Conservation (phyloP, 2,888 invertebrate species). For the Cheilosia variabilis region DNA sequence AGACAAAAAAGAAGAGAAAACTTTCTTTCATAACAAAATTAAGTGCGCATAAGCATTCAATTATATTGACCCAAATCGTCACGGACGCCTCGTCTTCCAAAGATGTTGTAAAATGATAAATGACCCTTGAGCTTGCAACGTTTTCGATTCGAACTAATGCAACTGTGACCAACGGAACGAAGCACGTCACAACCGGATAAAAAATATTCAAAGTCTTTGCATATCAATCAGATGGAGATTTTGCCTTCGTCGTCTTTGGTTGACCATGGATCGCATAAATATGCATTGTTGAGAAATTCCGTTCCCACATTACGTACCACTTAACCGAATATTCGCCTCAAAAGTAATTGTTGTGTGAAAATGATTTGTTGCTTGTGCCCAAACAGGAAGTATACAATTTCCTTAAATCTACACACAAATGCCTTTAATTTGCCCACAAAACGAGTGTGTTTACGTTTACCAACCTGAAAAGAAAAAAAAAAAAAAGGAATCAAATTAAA, state of each 20-base stretch:
- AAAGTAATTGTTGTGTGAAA: constrained; percentile 7
- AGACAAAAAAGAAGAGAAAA: not conserved
- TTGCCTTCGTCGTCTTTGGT: constrained; percentile 22
- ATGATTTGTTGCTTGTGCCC: not conserved
- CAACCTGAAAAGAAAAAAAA: constrained; percentile 16
- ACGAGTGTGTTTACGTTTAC: not conserved
- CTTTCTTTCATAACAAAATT: constrained; percentile 29
- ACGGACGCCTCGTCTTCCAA: not conserved
- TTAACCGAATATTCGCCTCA: not conserved
- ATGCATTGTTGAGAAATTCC: not conserved
- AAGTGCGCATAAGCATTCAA: constrained; percentile 40
- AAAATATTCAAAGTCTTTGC: constrained; percentile 25
- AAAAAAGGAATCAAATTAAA: not conserved
- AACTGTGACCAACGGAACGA: constrained; percentile 19
- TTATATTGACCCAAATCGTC: constrained; percentile 27
- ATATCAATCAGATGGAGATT: constrained; percentile 41
- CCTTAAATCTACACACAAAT: constrained; percentile 8
- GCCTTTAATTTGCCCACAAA: constrained; percentile 9
- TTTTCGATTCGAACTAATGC: constrained; percentile 19
- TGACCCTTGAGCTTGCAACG: constrained; percentile 6
- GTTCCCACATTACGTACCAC: constrained; percentile 34
- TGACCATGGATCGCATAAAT: constrained; percentile 1
- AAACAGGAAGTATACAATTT: constrained; percentile 27
- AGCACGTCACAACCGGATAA: constrained; percentile 20
- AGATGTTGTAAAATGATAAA: constrained; percentile 13